Base-by-base conservation (phyloP, 2,888 invertebrate species). In the Microplitis manilae region DNA sequence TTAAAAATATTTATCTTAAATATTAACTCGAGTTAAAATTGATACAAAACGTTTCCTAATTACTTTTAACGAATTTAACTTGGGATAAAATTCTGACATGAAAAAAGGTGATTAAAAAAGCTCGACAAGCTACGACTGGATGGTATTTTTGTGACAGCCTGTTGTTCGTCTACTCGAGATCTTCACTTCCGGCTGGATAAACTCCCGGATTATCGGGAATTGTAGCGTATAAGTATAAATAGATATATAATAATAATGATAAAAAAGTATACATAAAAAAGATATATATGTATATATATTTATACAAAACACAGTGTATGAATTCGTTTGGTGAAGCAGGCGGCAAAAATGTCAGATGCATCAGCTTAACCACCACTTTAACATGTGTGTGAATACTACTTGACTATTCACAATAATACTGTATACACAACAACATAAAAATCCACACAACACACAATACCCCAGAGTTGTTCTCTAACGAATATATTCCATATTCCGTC, bases 101-200 rank as follows among this genome's bases (percentile, higher is more conserved):
- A 4, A 30, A 30, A 30, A 30, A 30, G 4, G 30, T 30, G 30
- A 30, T 30, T 30, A 30, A 30, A 30, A 30, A 2, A 30, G 30
- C 30, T 30, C 30, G 30, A 30, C 50, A 50, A 13, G 13, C 8
- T 50, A 13, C 8, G 8, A 5, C 50, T 50, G 50, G 13, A 68
- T 73, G 64, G 73, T 74, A 73, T 77, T 77, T 73, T 68, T 65
- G 68, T 77, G 73, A 67, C 76, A 77, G 76, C 64, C 50, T 50
- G 50, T 59, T n/a, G 64, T 75, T 41, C 17, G 40, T 73, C 70
- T 77, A 77, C 64, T 73, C 68, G 50, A 71, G 60, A 73, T 77
- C 64, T 70, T 77, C 69, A 73, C 73, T 77, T 77, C 73, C 73
- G 77, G 69, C 20, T 73, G 77, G 73, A 73, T 73, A 68, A 73